A percentile compares a stretch with the other conserved stretches of the same genome.
Evolutionary conservation across 2,888 invertebrate genomes (phyloP).

Genomic region (Hirtodrosophila alboralis): DNA sequence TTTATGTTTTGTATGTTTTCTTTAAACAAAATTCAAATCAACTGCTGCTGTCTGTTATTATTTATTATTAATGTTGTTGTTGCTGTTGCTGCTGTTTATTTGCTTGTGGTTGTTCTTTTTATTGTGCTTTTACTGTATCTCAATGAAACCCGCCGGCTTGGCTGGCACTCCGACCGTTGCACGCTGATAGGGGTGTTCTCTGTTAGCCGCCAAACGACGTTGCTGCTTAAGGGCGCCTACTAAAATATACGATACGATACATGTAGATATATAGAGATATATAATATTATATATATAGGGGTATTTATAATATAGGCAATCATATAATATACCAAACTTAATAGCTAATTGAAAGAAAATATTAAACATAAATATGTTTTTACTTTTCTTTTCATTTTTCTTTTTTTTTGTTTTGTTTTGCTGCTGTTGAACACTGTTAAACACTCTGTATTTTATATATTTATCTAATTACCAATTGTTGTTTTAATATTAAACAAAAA

Average conservation of each 20-base stretch:
- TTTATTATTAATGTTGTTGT: constrained; percentile 22
- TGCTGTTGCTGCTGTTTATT: constrained; percentile 19
- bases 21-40: constrained; percentile 43
- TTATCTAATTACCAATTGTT: constrained; percentile 47
- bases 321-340: constrained; percentile 52
- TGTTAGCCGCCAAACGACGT: constrained; percentile 92
- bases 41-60: constrained; percentile 3
- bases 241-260: constrained; percentile 82
- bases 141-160: constrained; percentile 84
- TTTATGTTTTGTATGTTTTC: constrained; percentile 21
- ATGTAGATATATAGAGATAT: constrained; percentile 57
- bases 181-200: constrained; percentile 99
- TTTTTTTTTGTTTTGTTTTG: constrained; percentile 24
- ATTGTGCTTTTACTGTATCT: constrained; percentile 63
- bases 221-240: constrained; percentile 86
- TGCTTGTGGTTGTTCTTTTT: constrained; percentile 17
- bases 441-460: constrained; percentile 34
- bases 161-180: constrained; percentile 90
- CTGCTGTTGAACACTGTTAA: constrained; percentile 40
- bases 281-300: constrained; percentile 38
- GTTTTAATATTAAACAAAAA: constrained; percentile 14
- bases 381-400: constrained; percentile 31
- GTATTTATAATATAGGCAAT: constrained; percentile 42
- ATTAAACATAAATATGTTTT: constrained; percentile 32
- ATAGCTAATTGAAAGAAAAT: constrained; percentile 21